Evolutionary conservation across 2,113 vertebrate species (phyloP), one percentile per base, ranked within the genome.

Genomic region (Alexandromys fortis): DNA sequence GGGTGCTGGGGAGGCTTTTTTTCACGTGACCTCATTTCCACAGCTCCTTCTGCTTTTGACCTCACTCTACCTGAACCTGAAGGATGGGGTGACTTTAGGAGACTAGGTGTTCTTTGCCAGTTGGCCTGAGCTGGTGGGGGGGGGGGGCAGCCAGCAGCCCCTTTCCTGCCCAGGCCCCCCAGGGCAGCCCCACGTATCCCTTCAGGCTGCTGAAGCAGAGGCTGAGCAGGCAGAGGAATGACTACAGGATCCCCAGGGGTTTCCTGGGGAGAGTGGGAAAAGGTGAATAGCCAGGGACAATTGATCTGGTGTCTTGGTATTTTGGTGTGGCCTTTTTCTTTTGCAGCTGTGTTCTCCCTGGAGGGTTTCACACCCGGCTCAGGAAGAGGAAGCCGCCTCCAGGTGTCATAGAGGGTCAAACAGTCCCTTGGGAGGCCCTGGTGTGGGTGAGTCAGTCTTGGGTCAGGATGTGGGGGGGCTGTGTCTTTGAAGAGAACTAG

Each of bases 341-440:
- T 16, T 35, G 45, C 96, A 95, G 94, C 93, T 90, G 89, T 38
- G 28, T 14, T n/a, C 33, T 89, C 96, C 78, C 78, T 16, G 4
- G 76, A 65, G 91, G 38, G 42, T 52, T 95, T 73, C 73, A 19
- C 86, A 81, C 63, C 86, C 81, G 1, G 58, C 67, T 65, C 96
- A 94, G 96, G 94, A 96, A 97, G 72, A 73, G 58, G 96, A 97
- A 96, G 82, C 93, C 5, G 38, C 93, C 82, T 89, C 91, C 42
- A 3, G 68, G 35, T 91, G 79, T 68, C 17, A 87, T 9, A 63
- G 30, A 63, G 68, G 77, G 90, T 26, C 42, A 14, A 10, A n/a
- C 4, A 0, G 10, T 52, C 65, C 45, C 92, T 0, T 1, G 17
- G 17, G 78, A 73, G 52, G 49, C 78, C 7, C 22, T 65, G 78